A percentile compares a stretch with the other conserved stretches of the same genome.
Conservation (phyloP, 2,797 vertebrate genomes). For the Scolopax bukidnonensis region DNA sequence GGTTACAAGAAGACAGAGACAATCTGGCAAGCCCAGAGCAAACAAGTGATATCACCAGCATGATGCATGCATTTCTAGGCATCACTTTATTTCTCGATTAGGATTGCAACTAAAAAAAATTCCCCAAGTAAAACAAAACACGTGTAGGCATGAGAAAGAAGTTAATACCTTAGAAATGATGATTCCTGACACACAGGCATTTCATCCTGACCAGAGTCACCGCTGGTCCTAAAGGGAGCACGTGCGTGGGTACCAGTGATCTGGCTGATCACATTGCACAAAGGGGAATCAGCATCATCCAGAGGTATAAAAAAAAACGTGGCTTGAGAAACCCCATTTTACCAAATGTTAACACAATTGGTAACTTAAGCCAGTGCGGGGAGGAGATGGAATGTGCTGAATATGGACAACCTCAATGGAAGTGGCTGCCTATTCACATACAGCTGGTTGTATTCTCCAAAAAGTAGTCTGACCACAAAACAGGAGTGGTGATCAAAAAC, state of each 20-base stretch:
- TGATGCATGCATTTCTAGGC: neutral
- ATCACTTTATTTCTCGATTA: neutral
- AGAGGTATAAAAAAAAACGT: neutral
- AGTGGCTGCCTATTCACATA: neutral
- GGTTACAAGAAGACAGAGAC: neutral
- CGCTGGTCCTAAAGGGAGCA: neutral
- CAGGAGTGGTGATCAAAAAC: neutral
- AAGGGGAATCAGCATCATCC: neutral
- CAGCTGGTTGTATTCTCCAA: neutral
- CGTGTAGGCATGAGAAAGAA: neutral
- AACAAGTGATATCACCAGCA: neutral
- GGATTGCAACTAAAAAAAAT: neutral
- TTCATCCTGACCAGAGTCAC: neutral
- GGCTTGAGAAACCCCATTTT: neutral
- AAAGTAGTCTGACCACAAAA: neutral
- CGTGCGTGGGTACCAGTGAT: neutral
- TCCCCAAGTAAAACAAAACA: neutral
- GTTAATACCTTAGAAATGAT: neutral
- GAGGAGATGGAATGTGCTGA: neutral
- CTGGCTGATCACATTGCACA: neutral
- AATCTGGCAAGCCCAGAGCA: constrained; percentile 27
- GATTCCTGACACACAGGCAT: neutral
- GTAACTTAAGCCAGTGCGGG: neutral
- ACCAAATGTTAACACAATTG: neutral
- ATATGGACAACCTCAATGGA: neutral